Conservation (phyloP, 2,888 invertebrate species). For the Mythimna albipuncta region DNA sequence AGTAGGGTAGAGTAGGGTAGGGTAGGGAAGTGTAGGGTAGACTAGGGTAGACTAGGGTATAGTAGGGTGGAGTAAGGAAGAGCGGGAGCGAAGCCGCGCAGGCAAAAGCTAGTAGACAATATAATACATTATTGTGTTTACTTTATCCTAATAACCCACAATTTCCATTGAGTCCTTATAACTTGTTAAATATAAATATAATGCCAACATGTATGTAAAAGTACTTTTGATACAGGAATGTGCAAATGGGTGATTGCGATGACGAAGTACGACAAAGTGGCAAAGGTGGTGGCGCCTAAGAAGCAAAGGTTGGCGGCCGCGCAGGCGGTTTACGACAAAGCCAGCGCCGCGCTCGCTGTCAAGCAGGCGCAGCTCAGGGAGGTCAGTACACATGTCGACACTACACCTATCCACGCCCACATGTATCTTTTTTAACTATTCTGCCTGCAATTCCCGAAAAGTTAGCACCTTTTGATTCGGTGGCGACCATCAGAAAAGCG, state of each 20-base stretch:
- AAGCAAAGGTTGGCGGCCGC: slow-evolving; percentile 97
- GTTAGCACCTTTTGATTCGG: neutral
- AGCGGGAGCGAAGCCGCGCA: no score
- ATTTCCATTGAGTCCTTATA: no score
- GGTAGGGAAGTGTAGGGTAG: no score
- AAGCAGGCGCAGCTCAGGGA: slow-evolving; percentile 95
- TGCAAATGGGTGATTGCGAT: slow-evolving; percentile 99
- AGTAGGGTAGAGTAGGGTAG: no score
- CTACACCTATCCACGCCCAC: neutral
- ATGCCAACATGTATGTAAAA: neutral
- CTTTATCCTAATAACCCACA: no score
- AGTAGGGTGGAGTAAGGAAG: no score
- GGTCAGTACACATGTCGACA: slow-evolving; percentile 70
- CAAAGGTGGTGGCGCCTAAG: slow-evolving; percentile 98
- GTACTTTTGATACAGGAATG: slow-evolving; percentile 86
- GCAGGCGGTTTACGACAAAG: slow-evolving; percentile 94
- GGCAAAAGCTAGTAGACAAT: no score
- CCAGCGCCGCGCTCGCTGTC: slow-evolving; percentile 94
- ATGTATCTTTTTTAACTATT: no score
- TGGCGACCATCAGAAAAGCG: neutral
- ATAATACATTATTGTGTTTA: no score
- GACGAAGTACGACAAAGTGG: slow-evolving; percentile 98
- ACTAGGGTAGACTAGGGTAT: no score
- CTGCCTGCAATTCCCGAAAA: neutral
- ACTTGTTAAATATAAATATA: no score